These are phyloP conservation scores for Acanthisitta chloris DNA, from an alignment of 2,113 vertebrate species.

Conservation along the genomic window DNA sequence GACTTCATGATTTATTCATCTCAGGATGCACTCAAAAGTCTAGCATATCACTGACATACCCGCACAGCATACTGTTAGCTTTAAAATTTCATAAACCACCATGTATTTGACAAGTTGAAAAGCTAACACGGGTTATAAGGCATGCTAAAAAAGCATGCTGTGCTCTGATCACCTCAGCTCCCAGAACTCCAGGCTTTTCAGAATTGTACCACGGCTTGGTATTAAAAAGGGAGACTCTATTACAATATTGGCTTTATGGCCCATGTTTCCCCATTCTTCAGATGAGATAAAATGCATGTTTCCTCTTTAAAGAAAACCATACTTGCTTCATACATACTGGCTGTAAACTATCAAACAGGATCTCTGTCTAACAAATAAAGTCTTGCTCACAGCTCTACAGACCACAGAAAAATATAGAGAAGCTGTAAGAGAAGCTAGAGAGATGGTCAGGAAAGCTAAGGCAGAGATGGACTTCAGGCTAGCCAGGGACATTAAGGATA, in stretches of 20 bases:
- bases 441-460: no score
- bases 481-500: no score
- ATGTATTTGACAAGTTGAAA: constrained; percentile 52
- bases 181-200: not conserved
- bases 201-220: not conserved
- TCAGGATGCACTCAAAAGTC: constrained; percentile 55
- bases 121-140: constrained; percentile 49
- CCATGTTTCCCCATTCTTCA: not conserved
- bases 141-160: not conserved
- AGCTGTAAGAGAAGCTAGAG: no score
- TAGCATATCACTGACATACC: not conserved
- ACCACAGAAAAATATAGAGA: no score
- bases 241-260: constrained; percentile 38
- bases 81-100: constrained; percentile 65
- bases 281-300: not conserved
- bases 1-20: constrained; percentile 65
- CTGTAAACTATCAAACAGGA: not conserved
- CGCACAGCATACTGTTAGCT: constrained; percentile 30
- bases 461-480: no score
- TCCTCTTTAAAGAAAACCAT: constrained; percentile 33
- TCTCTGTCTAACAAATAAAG: not conserved
- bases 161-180: constrained; percentile 35
- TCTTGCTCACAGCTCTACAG: fast-evolving
- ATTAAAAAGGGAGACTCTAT: constrained; percentile 3
- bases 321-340: not conserved